phyloP scores from a whole-genome alignment of 2,888 invertebrate genomes.

The Dorcus parallelipipedus region DNA sequence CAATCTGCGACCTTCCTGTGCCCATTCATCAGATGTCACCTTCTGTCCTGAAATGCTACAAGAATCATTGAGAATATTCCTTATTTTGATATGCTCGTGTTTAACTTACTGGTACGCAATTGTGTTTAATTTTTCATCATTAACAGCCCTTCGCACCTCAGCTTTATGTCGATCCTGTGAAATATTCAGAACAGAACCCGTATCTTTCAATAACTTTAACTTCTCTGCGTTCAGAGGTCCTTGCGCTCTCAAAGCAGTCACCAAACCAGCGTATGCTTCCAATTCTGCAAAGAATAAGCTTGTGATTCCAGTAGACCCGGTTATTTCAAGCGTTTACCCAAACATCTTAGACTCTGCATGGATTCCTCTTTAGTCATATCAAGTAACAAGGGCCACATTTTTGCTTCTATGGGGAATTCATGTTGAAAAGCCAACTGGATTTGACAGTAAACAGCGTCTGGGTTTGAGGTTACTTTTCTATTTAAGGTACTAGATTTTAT shows the following conservation, averaged over 20 bases:
- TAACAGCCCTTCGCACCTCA: constrained; percentile 86
- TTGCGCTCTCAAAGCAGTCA: constrained; percentile 89
- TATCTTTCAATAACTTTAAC: constrained; percentile 77
- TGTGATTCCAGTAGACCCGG: constrained; percentile 72
- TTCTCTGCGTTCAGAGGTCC: constrained; percentile 82
- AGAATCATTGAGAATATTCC: background rate
- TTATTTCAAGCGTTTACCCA: constrained; percentile 58
- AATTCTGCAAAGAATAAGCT: constrained; percentile 86
- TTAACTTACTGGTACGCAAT: constrained; percentile 83
- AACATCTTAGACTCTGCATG: constrained; percentile 79
- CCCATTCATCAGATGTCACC: constrained; percentile 71
- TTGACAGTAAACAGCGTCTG: no score
- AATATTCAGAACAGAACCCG: constrained; percentile 79
- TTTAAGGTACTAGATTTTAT: no score
- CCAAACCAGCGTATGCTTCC: constrained; percentile 86
- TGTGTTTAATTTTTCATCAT: constrained; percentile 84
- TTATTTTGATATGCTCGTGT: background rate
- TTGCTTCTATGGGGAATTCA: constrained; percentile 14
- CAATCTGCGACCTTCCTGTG: constrained; percentile 79
- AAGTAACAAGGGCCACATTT: constrained; percentile 68
- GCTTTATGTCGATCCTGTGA: constrained; percentile 88
- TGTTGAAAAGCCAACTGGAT: background rate
- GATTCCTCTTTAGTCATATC: constrained; percentile 89
- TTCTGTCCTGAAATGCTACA: constrained; percentile 63
- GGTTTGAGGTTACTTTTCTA: background rate